Evolutionary conservation across 2,113 vertebrate genomes (phyloP).

Genomic region (Isurus oxyrinchus): DNA sequence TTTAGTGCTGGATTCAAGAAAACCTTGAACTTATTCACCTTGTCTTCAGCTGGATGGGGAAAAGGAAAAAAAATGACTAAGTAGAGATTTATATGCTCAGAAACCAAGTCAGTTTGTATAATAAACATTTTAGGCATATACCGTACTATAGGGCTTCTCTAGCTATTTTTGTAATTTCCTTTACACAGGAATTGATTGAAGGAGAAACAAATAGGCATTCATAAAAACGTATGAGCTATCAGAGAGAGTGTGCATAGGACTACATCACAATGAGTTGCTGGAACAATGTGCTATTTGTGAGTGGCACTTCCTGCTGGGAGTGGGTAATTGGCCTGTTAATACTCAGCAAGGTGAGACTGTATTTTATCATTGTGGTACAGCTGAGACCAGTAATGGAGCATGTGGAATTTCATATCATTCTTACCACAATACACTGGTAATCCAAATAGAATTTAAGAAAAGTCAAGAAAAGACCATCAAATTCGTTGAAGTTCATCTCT

Average conservation of each 20-base stretch:
- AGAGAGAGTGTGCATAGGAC: background rate
- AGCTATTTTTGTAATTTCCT: background rate
- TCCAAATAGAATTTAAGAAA: background rate
- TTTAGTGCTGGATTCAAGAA: background rate
- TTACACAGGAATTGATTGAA: background rate
- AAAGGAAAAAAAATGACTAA: background rate
- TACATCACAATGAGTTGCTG: background rate
- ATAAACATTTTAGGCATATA: background rate
- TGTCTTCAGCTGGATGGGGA: background rate
- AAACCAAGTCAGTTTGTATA: background rate
- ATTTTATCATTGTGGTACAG: background rate
- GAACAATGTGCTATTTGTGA: background rate
- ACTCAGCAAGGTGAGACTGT: background rate
- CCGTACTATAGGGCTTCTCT: background rate
- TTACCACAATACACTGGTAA: background rate
- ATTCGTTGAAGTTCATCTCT: background rate
- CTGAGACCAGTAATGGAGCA: background rate
- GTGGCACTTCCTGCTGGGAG: background rate
- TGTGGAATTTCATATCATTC: too few relatives aligned
- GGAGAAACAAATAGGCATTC: background rate
- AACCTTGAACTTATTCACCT: background rate
- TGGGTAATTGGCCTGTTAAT: background rate
- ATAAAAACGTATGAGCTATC: background rate
- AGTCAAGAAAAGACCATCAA: background rate
- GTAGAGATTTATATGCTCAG: background rate